Percentiles rank a stretch among this genome's conserved stretches.
These are phyloP conservation scores for Polymixis flavicincta DNA, from an alignment of 2,888 invertebrate species.

Conservation along the genomic window DNA sequence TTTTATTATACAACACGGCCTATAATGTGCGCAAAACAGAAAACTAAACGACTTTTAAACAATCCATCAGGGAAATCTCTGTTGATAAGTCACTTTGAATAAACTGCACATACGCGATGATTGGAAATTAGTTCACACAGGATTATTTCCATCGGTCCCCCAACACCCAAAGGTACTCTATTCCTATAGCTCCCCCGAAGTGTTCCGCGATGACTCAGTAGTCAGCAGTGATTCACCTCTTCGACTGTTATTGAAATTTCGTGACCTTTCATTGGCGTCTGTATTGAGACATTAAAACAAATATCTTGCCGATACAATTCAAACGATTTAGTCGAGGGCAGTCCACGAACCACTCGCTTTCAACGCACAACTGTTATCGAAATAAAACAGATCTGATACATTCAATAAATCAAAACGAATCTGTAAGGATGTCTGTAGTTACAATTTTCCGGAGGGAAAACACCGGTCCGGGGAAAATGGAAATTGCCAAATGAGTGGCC, in stretches of 20 bases:
- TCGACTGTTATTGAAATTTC: conserved; percentile 68
- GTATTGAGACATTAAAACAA: conserved; percentile 65
- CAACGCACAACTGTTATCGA: conserved; percentile 53
- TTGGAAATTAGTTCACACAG: conserved; percentile 2
- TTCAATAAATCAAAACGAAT: conserved; percentile 61
- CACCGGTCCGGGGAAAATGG: conserved; percentile 68
- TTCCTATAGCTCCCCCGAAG: conserved; percentile 35
- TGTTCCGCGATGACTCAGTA: conserved; percentile 68
- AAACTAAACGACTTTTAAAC: conserved; percentile 38
- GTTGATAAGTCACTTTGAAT: conserved; percentile 37
- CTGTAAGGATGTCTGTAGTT: conserved; percentile 63
- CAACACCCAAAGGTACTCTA: background rate
- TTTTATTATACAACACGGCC: conserved; percentile 47
- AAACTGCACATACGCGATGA: conserved; percentile 6
- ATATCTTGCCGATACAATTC: conserved; percentile 58
- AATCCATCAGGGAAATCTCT: conserved; percentile 42
- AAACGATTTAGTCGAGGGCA: conserved; percentile 61
- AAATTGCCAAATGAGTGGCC: conserved; percentile 33
- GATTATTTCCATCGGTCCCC: conserved; percentile 19
- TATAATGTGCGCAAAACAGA: conserved; percentile 45
- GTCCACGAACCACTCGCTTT: conserved; percentile 53
- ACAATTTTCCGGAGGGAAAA: conserved; percentile 76
- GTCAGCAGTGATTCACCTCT: conserved; percentile 70
- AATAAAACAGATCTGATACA: conserved; percentile 50
- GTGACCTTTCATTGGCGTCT: conserved; percentile 68